phyloP scores from a whole-genome alignment of 2,888 invertebrate genomes.

The Slavum lentiscoides region DNA sequence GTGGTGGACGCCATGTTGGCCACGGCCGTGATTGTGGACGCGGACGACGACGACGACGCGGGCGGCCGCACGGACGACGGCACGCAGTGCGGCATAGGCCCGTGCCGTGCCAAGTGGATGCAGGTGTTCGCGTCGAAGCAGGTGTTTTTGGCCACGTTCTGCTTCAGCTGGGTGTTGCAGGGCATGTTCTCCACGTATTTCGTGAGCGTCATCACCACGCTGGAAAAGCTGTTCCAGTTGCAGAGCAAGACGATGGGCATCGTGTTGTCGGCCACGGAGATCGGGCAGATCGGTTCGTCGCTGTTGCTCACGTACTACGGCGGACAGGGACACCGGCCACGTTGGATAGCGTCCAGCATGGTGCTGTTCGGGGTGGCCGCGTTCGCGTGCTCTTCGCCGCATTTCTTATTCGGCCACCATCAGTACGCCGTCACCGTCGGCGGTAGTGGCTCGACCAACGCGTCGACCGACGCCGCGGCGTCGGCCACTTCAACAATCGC shows the following conservation, averaged over 20 bases:
- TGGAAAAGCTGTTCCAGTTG: constrained; percentile 88
- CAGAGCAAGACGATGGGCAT: constrained; percentile 89
- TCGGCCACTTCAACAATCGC: no score
- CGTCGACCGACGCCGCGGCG: neutral
- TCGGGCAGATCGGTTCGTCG: constrained; percentile 90
- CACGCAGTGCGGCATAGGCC: constrained; percentile 78
- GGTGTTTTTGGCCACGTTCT: constrained; percentile 84
- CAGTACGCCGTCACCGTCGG: constrained; percentile 57
- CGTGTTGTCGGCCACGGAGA: constrained; percentile 86
- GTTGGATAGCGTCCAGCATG: constrained; percentile 91
- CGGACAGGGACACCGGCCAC: constrained; percentile 87
- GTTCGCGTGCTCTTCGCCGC: constrained; percentile 84
- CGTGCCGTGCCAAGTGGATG: constrained; percentile 74
- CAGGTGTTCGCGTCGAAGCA: constrained; percentile 86
- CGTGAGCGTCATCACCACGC: constrained; percentile 89
- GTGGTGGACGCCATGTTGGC: constrained; percentile 10
- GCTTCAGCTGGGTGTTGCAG: constrained; percentile 78
- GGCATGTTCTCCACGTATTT: constrained; percentile 95
- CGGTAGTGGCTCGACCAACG: neutral
- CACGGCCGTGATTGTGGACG: neutral
- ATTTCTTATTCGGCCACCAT: constrained; percentile 79
- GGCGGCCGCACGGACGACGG: constrained; percentile 59
- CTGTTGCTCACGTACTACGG: constrained; percentile 85
- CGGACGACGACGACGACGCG: neutral
- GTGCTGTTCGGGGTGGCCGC: constrained; percentile 83